These are phyloP conservation scores for Anoplolepis gracilipes DNA, from an alignment of 1,140 invertebrate genomes.

Conservation along the genomic window DNA sequence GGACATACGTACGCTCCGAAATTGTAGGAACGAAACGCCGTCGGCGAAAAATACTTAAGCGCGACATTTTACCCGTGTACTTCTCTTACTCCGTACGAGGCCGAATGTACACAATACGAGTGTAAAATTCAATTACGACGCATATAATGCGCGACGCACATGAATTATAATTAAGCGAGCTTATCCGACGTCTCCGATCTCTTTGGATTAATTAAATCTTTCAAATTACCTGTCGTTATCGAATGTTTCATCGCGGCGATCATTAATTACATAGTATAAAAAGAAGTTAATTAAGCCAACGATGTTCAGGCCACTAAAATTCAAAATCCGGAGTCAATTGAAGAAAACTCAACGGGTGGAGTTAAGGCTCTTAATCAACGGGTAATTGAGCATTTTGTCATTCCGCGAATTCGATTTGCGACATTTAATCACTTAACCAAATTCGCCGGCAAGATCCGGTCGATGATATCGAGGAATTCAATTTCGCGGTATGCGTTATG, in stretches of 20 bases:
- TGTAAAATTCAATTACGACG: constrained; percentile 44
- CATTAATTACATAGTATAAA: constrained; percentile 69
- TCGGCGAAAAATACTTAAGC: not conserved
- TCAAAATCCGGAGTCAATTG: constrained; percentile 33
- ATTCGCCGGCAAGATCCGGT: constrained; percentile 40
- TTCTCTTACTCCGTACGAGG: not conserved
- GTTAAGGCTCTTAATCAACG: constrained; percentile 48
- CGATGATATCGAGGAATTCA: constrained; percentile 58
- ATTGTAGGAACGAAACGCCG: not conserved
- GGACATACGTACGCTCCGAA: not conserved
- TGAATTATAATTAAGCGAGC: constrained; percentile 56
- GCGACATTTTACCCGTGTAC: not conserved
- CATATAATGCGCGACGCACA: constrained; percentile 3
- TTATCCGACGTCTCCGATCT: constrained; percentile 58
- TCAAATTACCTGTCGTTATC: constrained; percentile 58
- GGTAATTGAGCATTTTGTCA: constrained; percentile 61
- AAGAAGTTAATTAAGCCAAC: constrained; percentile 63
- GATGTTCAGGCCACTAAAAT: not conserved
- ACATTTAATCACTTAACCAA: constrained; percentile 68
- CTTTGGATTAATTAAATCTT: constrained; percentile 69
- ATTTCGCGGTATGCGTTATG: constrained; percentile 68
- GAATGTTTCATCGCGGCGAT: constrained; percentile 46
- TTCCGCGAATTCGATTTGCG: constrained; percentile 66
- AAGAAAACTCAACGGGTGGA: constrained; percentile 7
- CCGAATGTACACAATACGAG: constrained; percentile 10